Percentiles rank a stretch among this genome's conserved stretches.
Evolutionary conservation across 2,797 vertebrate species (phyloP).

Genomic region (Chloroceryle amazona): DNA sequence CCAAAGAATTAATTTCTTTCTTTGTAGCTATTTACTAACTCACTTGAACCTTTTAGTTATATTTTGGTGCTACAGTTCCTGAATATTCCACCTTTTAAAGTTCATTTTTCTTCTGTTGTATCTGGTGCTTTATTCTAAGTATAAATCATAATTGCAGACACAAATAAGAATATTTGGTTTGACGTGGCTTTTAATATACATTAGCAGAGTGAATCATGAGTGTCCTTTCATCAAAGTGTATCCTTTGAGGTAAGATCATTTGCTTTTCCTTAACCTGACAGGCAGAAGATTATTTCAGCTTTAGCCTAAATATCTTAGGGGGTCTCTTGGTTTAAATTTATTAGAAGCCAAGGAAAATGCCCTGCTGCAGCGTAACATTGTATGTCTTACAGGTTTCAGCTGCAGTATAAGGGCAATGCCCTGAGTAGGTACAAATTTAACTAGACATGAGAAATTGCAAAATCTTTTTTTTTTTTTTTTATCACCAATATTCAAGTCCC

Average conservation of each 20-base stretch:
- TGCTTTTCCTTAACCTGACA: slow-evolving; percentile 19
- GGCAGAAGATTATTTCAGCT: slow-evolving; percentile 4
- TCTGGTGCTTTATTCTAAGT: background rate
- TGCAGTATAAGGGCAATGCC: background rate
- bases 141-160: slow-evolving; percentile 11
- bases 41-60: background rate
- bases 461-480: background rate
- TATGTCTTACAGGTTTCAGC: slow-evolving; percentile 11
- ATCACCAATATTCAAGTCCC: background rate
- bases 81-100: background rate
- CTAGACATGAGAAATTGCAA: slow-evolving; percentile 44
- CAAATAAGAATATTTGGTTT: background rate
- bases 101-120: background rate
- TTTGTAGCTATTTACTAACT: background rate
- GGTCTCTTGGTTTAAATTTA: slow-evolving; percentile 25
- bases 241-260: background rate
- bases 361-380: slow-evolving; percentile 28
- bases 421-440: slow-evolving; percentile 43
- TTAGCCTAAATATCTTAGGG: background rate
- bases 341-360: slow-evolving; percentile 15
- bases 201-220: background rate
- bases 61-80: background rate
- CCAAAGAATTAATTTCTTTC: background rate
- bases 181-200: background rate
- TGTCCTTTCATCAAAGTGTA: background rate